A percentile compares a stretch with the other conserved stretches of the same genome.
phyloP scores from a whole-genome alignment of 2,888 invertebrate genomes.

The Limnephilus auricula region DNA sequence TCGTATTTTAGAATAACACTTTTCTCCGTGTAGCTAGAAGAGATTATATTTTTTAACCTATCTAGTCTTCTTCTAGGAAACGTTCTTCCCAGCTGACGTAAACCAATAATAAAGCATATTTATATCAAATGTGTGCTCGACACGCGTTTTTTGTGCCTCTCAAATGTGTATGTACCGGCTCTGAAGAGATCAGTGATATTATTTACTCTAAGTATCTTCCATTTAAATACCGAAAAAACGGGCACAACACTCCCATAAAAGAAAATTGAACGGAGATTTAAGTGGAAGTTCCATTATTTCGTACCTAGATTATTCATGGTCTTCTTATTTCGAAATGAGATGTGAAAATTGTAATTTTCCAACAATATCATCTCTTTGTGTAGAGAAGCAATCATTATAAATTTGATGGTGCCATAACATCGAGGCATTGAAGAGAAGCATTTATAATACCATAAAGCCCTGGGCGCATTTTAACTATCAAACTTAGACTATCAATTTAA shows the following conservation, averaged over 20 bases:
- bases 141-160: background rate
- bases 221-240: background rate
- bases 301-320: background rate
- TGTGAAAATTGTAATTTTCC: conserved; percentile 62
- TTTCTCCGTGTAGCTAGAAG: too few relatives aligned
- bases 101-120: too few relatives aligned
- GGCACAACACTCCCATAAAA: background rate
- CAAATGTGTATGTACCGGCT: background rate
- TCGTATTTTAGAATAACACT: too few relatives aligned
- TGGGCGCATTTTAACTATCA: conserved; percentile 66
- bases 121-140: background rate
- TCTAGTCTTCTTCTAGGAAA: too few relatives aligned
- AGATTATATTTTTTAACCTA: too few relatives aligned
- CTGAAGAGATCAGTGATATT: background rate
- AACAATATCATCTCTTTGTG: conserved; percentile 61
- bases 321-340: background rate
- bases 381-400: conserved; percentile 65
- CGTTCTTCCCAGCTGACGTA: too few relatives aligned
- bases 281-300: background rate
- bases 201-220: background rate
- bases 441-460: conserved; percentile 64
- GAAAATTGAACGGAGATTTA: background rate
- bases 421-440: conserved; percentile 52
- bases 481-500: conserved; percentile 67
- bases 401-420: conserved; percentile 62